A percentile compares a stretch with the other conserved stretches of the same genome.
phyloP scores from a whole-genome alignment of 2,888 invertebrate species.

The Drosophila peninsularis region DNA sequence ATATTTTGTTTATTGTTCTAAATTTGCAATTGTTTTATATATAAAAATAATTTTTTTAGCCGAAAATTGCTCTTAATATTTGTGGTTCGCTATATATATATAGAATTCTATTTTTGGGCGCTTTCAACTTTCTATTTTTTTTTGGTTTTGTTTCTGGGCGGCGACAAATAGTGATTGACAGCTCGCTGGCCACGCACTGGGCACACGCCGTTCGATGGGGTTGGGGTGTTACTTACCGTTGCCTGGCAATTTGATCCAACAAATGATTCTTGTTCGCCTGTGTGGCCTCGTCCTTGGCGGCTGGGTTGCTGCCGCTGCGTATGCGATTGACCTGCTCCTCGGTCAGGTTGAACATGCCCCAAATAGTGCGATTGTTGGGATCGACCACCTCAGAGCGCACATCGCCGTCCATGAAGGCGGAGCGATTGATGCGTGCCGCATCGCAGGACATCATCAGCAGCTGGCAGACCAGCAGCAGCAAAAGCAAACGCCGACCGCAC shows the following conservation, averaged over 20 bases:
- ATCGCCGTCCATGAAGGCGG: constrained; percentile 67
- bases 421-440: constrained; percentile 71
- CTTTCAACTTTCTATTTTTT: constrained; percentile 9
- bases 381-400: constrained; percentile 82
- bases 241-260: constrained; percentile 67
- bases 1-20: constrained; percentile 14
- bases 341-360: constrained; percentile 82
- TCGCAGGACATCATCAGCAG: constrained; percentile 53
- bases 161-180: constrained; percentile 34
- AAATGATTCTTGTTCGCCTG: constrained; percentile 67
- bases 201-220: background rate
- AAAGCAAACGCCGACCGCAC: constrained; percentile 33
- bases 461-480: constrained; percentile 45
- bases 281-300: constrained; percentile 68
- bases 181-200: constrained; percentile 1
- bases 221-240: constrained; percentile 72
- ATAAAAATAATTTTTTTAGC: constrained; percentile 1
- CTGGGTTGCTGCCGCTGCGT: constrained; percentile 68
- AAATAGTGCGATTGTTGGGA: constrained; percentile 80
- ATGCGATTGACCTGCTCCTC: constrained; percentile 80
- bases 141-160: background rate
- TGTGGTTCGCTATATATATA: background rate
- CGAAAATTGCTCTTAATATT: constrained; percentile 3
- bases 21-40: constrained; percentile 19
- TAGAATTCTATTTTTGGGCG: constrained; percentile 24